Percentiles rank a stretch among this genome's conserved stretches.
Evolutionary conservation across 2,797 vertebrate species (phyloP).

Genomic region (Enteromius radiatus): DNA sequence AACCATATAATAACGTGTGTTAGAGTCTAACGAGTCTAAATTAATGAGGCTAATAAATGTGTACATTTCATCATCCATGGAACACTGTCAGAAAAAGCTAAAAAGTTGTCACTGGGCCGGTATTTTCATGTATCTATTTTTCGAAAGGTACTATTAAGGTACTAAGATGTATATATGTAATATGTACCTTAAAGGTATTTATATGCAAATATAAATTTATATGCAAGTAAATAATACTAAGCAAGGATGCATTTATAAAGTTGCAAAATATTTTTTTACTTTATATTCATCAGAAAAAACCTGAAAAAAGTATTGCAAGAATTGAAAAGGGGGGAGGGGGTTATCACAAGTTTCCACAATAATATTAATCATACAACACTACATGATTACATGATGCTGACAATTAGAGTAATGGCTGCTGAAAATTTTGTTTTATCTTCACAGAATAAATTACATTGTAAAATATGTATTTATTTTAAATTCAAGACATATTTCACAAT

Average conservation of each 20-base stretch:
- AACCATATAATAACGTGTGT: conserved; percentile 59
- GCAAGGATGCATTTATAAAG: no score
- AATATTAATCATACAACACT: no score
- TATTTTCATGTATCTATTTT: not conserved
- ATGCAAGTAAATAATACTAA: not conserved
- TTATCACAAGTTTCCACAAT: not conserved
- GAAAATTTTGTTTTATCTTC: not conserved
- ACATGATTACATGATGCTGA: not conserved
- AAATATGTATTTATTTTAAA: not conserved
- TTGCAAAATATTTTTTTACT: no score
- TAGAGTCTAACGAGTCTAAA: conserved; percentile 47
- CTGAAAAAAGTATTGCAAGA: no score
- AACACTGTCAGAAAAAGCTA: not conserved
- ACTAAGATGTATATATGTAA: not conserved
- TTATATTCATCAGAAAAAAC: no score
- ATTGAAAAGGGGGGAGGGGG: no score
- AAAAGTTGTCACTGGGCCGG: not conserved
- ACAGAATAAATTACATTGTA: not conserved
- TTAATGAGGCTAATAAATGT: conserved; percentile 3
- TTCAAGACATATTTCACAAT: not conserved
- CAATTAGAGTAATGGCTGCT: not conserved
- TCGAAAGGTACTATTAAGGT: not conserved
- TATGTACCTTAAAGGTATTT: not conserved
- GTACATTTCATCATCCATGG: not conserved
- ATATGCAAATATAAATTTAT: not conserved